Evolutionary conservation across 1,140 invertebrate genomes (phyloP).

Genomic region (Drosophila nebulosa): DNA sequence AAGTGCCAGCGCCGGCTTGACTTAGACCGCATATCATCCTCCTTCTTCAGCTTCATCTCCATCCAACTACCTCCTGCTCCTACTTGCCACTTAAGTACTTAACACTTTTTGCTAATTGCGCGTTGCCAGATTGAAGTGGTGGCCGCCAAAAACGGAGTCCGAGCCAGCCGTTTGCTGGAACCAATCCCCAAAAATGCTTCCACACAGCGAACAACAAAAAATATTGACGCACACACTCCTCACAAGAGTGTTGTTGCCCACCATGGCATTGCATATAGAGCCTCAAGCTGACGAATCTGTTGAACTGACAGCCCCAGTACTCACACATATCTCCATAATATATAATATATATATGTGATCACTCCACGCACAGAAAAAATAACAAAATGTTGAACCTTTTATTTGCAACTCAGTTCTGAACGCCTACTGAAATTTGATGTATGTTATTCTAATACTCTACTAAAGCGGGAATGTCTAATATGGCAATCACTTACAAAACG

Average conservation of each 20-base stretch:
- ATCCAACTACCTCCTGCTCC: background rate
- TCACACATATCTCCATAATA: background rate
- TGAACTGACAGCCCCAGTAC: constrained; percentile 38
- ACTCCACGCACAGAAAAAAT: constrained; percentile 14
- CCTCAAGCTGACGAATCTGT: constrained; percentile 37
- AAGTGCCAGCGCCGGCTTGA: constrained; percentile 42
- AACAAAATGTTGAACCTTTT: constrained; percentile 17
- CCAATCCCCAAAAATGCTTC: constrained; percentile 55
- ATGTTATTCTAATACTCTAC: constrained; percentile 37
- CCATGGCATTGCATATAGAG: constrained; percentile 28
- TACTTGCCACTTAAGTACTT: constrained; percentile 73
- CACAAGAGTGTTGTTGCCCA: constrained; percentile 63
- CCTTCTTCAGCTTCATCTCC: background rate
- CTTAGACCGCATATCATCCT: constrained; percentile 17
- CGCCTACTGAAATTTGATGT: background rate
- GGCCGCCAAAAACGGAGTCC: constrained; percentile 13
- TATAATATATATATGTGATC: background rate
- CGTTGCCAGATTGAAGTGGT: constrained; percentile 31
- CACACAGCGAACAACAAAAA: constrained; percentile 6
- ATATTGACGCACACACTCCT: constrained; percentile 15
- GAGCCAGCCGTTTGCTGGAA: background rate
- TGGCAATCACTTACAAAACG: background rate
- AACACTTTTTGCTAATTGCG: constrained; percentile 77
- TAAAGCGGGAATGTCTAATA: background rate
- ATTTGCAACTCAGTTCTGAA: constrained; percentile 14